Evolutionary conservation across 2,113 vertebrate species (phyloP), one percentile per base, ranked within the genome.

Genomic region (Cyphomyrus discorhynchus): DNA sequence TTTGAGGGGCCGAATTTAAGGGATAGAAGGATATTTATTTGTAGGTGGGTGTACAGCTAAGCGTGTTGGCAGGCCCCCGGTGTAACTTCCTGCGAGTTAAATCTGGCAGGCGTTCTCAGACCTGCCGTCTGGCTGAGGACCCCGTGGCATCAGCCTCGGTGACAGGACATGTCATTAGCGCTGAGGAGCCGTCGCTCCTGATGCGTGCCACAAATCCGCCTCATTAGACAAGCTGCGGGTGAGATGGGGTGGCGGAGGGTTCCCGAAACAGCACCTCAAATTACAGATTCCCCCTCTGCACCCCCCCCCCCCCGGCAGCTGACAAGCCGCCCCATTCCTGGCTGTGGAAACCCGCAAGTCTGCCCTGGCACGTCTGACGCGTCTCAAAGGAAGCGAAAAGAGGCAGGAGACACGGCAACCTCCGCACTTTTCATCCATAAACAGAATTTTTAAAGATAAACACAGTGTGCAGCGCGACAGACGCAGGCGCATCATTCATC

Each of bases 121-220:
- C 89, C 74, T 42, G 77, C 77, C 82, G 27, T 83, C 77, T 49
- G 77, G 49, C 50, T 84, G 77, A 89, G 80, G 80, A 84, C 77
- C 35, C 39, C 89, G 3, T 21, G n/a, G 50, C 39, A 42, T 85
- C 89, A 47, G 13, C 52, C 74, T 13, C 21, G 9, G 70, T 85
- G 89, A 89, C 52, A 27, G 89, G 88, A 91, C 91, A 90, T 88
- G 92, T 92, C 92, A 91, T 91, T 91, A 94, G 90, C 74, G 56
- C 89, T 50, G 89, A 92, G 90, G 74, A 86, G 83, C 90, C 87
- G 89, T 88, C 89, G 89, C 90, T 77, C 89, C 90, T 15, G 87
- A 87, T 49, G 50, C 66, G 47, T 66, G n/a, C 86, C 70, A 77
- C 90, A 83, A 88, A 80, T 42, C 86, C 50, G 45, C 46, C 70